phyloP scores from a whole-genome alignment of 2,888 invertebrate species.

The Trachelus troglodyta region DNA sequence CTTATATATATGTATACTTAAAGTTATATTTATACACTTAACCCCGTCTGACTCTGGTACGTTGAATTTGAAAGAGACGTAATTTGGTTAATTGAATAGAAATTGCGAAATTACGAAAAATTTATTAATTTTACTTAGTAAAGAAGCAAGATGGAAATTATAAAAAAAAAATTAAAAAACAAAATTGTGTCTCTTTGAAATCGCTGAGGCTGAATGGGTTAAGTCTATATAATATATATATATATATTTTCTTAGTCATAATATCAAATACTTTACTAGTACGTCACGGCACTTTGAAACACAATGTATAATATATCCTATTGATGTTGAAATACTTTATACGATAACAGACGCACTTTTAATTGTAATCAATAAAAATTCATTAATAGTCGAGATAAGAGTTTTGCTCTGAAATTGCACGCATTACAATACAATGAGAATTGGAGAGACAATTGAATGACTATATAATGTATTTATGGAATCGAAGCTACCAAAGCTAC shows the following conservation, averaged over 20 bases:
- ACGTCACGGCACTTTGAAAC: constrained; percentile 5
- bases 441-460: background rate
- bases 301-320: background rate
- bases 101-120: background rate
- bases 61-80: background rate
- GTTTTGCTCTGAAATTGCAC: background rate
- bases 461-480: background rate
- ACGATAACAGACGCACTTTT: background rate
- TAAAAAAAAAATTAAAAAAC: background rate
- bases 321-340: background rate
- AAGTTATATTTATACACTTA: constrained; percentile 3
- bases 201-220: background rate
- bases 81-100: background rate
- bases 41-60: background rate
- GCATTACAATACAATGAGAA: background rate
- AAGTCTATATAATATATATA: constrained; percentile 14
- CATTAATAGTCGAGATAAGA: background rate
- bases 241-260: constrained; percentile 12
- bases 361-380: background rate
- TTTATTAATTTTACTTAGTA: background rate
- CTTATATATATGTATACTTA: constrained; percentile 11
- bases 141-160: background rate
- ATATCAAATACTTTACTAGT: constrained; percentile 43
- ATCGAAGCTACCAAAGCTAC: background rate
- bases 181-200: background rate